Conservation (phyloP, 2,797 vertebrate genomes). For the Salarias fasciatus region DNA sequence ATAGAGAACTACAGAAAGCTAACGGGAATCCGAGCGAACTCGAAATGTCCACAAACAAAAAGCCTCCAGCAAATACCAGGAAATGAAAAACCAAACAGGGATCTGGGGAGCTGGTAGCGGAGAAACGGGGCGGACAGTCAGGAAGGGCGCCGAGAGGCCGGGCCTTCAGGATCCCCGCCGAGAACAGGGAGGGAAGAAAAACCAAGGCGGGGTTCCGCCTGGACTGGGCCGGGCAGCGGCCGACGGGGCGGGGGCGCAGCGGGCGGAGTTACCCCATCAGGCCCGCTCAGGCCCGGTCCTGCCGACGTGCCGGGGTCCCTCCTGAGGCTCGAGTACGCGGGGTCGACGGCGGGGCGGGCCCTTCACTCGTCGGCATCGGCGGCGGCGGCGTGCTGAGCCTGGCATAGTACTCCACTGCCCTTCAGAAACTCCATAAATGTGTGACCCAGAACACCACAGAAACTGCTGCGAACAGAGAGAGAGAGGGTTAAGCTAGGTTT, state of each 20-base stretch:
- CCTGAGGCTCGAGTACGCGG: constrained; percentile 76
- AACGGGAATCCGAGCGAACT: constrained; percentile 67
- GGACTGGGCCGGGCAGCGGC: constrained; percentile 89
- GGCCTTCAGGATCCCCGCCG: constrained; percentile 69
- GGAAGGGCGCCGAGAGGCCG: constrained; percentile 55
- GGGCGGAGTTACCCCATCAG: constrained; percentile 98
- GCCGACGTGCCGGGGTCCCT: constrained; percentile 83
- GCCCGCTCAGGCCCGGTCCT: constrained; percentile 85
- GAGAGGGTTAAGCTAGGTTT: too few species aligned
- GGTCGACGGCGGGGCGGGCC: constrained; percentile 72
- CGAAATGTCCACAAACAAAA: constrained; percentile 72
- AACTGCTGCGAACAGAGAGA: constrained; percentile 89
- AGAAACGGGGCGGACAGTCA: constrained; percentile 44
- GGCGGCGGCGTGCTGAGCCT: constrained; percentile 98
- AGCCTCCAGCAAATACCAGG: too few species aligned
- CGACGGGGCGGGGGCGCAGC: constrained; percentile 94
- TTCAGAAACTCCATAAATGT: constrained; percentile 99
- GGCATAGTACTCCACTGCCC: constrained; percentile 99
- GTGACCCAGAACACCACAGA: constrained; percentile 99
- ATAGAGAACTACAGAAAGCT: constrained; percentile 2
- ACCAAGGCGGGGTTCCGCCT: constrained; percentile 88
- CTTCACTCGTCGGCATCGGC: constrained; percentile 99
- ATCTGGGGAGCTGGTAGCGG: constrained; percentile 29
- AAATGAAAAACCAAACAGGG: constrained; percentile 32
- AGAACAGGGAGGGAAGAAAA: constrained; percentile 51